Conservation (phyloP, 2,113 vertebrate species). For the Planiliza haematocheilus region DNA sequence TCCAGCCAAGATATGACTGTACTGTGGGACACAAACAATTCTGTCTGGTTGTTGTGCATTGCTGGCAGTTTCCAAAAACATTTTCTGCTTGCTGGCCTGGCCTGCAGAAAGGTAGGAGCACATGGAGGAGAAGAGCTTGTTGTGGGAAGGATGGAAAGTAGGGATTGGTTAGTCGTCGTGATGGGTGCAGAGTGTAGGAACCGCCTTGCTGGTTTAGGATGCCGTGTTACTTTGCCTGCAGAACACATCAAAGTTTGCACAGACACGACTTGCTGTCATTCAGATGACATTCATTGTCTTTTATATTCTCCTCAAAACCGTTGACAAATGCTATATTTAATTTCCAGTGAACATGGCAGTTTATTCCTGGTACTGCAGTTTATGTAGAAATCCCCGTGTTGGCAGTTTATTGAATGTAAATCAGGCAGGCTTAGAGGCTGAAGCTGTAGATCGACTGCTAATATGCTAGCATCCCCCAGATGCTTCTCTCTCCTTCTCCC, state of each 20-base stretch:
- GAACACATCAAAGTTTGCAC: constrained; percentile 1
- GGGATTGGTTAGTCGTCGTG: neutral
- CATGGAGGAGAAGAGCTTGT: constrained; percentile 4
- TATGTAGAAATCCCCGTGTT: constrained; percentile 64
- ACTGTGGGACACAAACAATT: constrained; percentile 44
- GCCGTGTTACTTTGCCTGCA: neutral
- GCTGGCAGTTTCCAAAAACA: constrained; percentile 35
- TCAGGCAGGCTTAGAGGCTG: constrained; percentile 62
- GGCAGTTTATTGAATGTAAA: constrained; percentile 74
- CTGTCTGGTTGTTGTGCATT: constrained; percentile 16
- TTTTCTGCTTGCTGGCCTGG: constrained; percentile 24
- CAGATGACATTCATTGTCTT: constrained; percentile 41
- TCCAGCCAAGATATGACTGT: constrained; percentile 61
- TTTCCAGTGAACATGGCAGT: constrained; percentile 46
- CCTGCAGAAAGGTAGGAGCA: neutral
- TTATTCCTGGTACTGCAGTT: constrained; percentile 60
- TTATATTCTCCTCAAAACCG: constrained; percentile 31
- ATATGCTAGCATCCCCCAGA: constrained; percentile 54
- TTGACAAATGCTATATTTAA: constrained; percentile 31
- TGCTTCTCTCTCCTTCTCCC: constrained; percentile 38
- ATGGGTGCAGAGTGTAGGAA: neutral
- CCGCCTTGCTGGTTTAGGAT: constrained; percentile 1
- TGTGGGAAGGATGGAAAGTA: constrained; percentile 9
- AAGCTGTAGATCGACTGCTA: constrained; percentile 63
- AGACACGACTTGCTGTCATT: constrained; percentile 11